Evolutionary conservation across 2,113 vertebrate genomes (phyloP), one percentile per base, ranked within the genome.

Genomic region (Craseonycteris thonglongyai): DNA sequence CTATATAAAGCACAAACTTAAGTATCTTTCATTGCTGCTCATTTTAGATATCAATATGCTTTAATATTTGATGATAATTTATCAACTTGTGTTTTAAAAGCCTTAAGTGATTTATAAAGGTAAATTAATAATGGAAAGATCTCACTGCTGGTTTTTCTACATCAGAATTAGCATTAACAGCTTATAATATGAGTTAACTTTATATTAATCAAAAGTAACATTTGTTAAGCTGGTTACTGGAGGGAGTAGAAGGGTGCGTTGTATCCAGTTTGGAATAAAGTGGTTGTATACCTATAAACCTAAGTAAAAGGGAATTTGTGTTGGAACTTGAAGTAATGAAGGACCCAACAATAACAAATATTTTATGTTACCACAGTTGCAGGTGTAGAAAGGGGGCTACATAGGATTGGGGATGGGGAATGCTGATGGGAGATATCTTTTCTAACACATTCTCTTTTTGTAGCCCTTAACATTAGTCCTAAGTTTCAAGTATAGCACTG

Each of bases 251-350:
- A 59, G 19, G 7, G 12, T 61, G 3, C 88, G 40, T 71, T 69
- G 33, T 78, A 11, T 61, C 35, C 85, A n/a, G n/a, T 91, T 72
- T 69, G n/a, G 35, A 75, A 51, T 92, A 92, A 96, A 79, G 30
- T 51, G 3, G 21, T 74, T 19, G 3, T 54, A 15, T 45, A 18
- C 28, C 19, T 35, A 4, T 56, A 85, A 74, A 72, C 47, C 54
- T 30, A 42, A 88, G n/a, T 38, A 5, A 80, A 83, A 76, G 40
- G 42, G 2, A 22, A 47, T 79, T 82, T 78, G 26, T 38, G 8
- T 33, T 80, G 71, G 21, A 90, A 42, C 6, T 69, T 86, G 54
- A 95, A 15, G 40, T 90, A 40, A 40, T 49, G 22, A 69, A 86
- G n/a, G 76, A 88, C 24, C 9, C 10, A 12, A 28, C 7, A 49